Evolutionary conservation across 2,888 invertebrate species (phyloP), one percentile per base, ranked within the genome.

Genomic region (Cylloceria caligata): DNA sequence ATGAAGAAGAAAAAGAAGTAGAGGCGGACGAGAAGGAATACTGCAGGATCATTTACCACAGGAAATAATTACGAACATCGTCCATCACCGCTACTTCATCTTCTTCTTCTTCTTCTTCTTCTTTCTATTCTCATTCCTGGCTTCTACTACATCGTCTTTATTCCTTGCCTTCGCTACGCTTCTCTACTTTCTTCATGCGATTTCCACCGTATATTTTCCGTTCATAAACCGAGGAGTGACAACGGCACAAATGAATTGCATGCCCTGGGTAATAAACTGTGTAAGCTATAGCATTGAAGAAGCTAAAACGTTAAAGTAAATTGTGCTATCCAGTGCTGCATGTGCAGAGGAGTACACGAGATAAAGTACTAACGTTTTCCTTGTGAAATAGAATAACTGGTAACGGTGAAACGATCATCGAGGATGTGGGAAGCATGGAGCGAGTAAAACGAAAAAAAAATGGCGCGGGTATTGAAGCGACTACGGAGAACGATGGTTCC

Each of bases 51-150:
- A 49, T 77, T 73, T 47, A 73, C 73, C 72, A 74, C 85, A 74
- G 86, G 30, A 86, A 87, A 89, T 89, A 89, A 89, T 89, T 89
- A 86, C 87, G 76, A 73, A 62, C 84, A 85, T 86, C 88, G 88
- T 88, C 89, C 85, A 89, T 87, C 88, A 88, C 77, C 67, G 57
- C 68, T 76, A 16, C 45, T 39, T 39, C 39, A 4, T 45, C 45
- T 5, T 34, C 42, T 39, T 71, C 55, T 79, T 72, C 74, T 45
- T 47, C 36, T 75, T 71, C 45, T 72, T 76, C 34, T 76, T 42
- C 42, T 67, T 67, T 57, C 11, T 19, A 13, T 45, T 49, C 62
- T 60, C 49, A 24, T 21, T 9, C 57, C 34, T 57, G 19, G 52
- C 71, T 57, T 39, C 65, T 36, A 24, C 69, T 24, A 13, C 52